phyloP scores from a whole-genome alignment of 2,113 vertebrate species.

The Callaeas wilsoni region DNA sequence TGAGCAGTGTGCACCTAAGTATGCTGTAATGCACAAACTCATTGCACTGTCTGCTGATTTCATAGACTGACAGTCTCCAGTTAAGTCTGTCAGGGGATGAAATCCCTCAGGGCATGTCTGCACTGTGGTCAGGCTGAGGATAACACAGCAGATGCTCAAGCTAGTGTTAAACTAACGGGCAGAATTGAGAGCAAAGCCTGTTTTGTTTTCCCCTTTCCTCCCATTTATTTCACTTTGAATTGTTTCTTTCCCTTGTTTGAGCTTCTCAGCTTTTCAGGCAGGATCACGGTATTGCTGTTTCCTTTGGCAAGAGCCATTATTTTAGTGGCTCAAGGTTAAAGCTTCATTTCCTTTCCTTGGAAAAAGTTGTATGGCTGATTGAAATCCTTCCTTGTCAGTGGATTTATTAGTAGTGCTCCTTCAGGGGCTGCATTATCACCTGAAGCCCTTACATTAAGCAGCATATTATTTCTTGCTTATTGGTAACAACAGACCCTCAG shows the following conservation, averaged over 20 bases:
- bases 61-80: background rate
- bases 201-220: background rate
- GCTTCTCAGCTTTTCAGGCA: background rate
- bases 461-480: background rate
- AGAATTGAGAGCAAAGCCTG: background rate
- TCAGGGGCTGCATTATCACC: background rate
- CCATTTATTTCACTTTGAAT: background rate
- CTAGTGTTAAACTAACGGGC: background rate
- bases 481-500: background rate
- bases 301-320: background rate
- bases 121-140: background rate
- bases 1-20: background rate
- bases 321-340: background rate
- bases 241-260: background rate
- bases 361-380: background rate
- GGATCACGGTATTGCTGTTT: background rate
- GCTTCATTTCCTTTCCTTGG: background rate
- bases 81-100: background rate
- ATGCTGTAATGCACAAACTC: background rate
- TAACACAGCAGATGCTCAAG: background rate
- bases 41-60: background rate
- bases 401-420: background rate
- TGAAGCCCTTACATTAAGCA: background rate
- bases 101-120: background rate
- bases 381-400: background rate